phyloP scores from a whole-genome alignment of 2,797 vertebrate genomes.

The Danionella dracula region DNA sequence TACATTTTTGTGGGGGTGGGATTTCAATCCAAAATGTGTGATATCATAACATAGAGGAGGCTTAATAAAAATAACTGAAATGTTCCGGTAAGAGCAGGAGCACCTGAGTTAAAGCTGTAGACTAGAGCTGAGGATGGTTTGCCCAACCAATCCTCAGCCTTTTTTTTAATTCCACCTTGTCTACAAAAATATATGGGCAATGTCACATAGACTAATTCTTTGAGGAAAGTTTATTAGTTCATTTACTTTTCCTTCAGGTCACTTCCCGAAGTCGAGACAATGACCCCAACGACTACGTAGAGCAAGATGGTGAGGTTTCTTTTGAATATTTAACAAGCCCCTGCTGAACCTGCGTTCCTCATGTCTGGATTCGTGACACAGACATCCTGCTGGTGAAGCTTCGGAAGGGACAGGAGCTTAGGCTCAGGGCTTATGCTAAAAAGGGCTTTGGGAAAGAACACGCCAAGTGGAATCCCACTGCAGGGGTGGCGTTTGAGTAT shows the following conservation, averaged over 20 bases:
- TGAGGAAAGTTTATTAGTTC: too few species aligned
- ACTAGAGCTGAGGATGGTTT: too few species aligned
- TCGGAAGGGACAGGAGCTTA: conserved; percentile 93
- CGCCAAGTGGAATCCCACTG: conserved; percentile 98
- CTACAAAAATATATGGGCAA: too few species aligned
- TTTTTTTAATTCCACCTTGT: too few species aligned
- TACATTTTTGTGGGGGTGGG: too few species aligned
- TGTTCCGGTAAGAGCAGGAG: too few species aligned
- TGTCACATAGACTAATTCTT: too few species aligned
- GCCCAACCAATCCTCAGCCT: too few species aligned
- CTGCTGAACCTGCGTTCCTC: background rate
- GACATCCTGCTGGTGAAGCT: conserved; percentile 96
- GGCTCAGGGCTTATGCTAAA: conserved; percentile 90
- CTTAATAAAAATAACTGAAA: too few species aligned
- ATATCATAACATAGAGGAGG: too few species aligned
- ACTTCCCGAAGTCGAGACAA: conserved; percentile 95
- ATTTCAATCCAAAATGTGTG: too few species aligned
- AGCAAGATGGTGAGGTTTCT: conserved; percentile 83
- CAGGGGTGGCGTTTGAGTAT: conserved; percentile 93
- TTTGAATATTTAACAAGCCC: background rate
- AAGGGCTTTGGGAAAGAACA: conserved; percentile 98
- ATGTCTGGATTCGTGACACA: conserved; percentile 38
- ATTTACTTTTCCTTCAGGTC: conserved; percentile 83
- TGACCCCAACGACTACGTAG: conserved; percentile 93
- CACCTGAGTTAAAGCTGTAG: too few species aligned